Evolutionary conservation across 2,797 vertebrate species (phyloP).

Genomic region (Kryptopterus vitreolus): DNA sequence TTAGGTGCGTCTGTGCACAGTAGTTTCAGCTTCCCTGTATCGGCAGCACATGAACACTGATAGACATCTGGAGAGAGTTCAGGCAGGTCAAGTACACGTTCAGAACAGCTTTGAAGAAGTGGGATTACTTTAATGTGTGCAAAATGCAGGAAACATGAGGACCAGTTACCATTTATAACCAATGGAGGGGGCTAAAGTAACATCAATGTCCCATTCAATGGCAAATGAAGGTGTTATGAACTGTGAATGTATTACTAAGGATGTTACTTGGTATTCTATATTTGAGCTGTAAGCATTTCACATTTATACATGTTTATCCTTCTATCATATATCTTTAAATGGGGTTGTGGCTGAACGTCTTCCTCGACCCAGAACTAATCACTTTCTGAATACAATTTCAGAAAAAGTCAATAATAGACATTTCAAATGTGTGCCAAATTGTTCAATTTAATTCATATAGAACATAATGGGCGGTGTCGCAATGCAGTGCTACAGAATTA

Average conservation of each 20-base stretch:
- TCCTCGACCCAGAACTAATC: not conserved
- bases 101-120: not conserved
- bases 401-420: not conserved
- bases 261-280: not conserved
- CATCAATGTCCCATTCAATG: not conserved
- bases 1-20: not conserved
- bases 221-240: too few relatives aligned
- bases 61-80: not conserved
- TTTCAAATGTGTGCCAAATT: not conserved
- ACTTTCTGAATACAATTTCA: not conserved
- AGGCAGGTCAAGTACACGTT: not conserved
- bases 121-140: constrained; percentile 4
- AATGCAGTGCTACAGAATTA: too few relatives aligned
- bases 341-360: not conserved
- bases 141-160: constrained; percentile 13
- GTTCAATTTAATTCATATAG: too few relatives aligned
- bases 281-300: not conserved
- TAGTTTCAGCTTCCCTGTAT: not conserved
- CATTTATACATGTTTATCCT: not conserved
- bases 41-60: not conserved
- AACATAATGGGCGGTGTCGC: too few relatives aligned
- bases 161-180: constrained; percentile 47
- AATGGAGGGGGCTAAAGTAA: constrained; percentile 65
- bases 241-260: not conserved
- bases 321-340: not conserved